Percentiles rank a stretch among this genome's conserved stretches.
Conservation (phyloP, 37 sponge, comb jelly and placozoan species). For the Chondrilla cf. caribensis region DNA sequence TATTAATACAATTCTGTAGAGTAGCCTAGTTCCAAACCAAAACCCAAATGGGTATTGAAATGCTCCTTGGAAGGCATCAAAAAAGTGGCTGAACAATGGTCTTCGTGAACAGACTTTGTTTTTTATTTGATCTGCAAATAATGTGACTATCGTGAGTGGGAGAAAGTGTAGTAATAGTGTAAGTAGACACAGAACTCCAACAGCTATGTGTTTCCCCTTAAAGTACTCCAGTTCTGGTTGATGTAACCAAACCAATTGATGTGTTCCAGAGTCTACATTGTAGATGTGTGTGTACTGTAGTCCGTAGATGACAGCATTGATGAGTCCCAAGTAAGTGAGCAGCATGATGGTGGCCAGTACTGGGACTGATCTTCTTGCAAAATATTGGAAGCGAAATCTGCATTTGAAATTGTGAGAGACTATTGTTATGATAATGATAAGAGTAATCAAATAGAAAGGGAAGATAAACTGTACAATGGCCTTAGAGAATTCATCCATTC, state of each 20-base stretch:
- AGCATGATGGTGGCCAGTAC: conserved; percentile 24
- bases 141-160: not conserved
- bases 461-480: conserved; percentile 17
- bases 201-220: not conserved
- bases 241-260: not conserved
- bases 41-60: conserved; percentile 4
- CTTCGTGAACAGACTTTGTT: not conserved
- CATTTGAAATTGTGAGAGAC: not conserved
- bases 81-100: not conserved
- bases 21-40: conserved; percentile 5
- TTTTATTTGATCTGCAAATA: not conserved
- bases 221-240: conserved; percentile 10
- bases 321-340: not conserved
- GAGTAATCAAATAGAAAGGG: conserved; percentile 10
- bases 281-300: not conserved
- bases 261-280: too few relatives aligned
- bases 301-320: not conserved
- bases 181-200: not conserved
- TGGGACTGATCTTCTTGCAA: conserved; percentile 24
- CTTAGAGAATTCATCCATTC: conserved; percentile 13
- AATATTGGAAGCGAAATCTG: not conserved
- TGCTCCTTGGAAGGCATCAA: conserved; percentile 15
- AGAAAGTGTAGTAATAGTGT: not conserved
- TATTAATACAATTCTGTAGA: not conserved
- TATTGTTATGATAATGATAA: not conserved